phyloP scores from a whole-genome alignment of 2,113 vertebrate genomes.

The Mesitornis unicolor region DNA sequence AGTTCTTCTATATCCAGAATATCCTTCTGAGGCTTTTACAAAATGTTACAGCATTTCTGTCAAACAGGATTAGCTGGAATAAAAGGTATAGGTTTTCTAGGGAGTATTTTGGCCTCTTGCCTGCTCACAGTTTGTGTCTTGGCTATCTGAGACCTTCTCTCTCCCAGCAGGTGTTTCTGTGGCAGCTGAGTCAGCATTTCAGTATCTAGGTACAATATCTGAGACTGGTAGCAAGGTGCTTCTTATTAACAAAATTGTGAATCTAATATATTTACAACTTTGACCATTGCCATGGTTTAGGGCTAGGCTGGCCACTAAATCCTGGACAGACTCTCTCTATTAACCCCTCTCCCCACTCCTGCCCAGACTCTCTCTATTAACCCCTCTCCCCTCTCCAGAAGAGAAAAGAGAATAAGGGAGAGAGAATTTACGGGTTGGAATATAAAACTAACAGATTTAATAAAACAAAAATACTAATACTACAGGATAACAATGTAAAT shows the following conservation, averaged over 20 bases:
- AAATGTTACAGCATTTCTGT: accelerated
- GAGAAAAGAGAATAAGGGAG: too few species aligned
- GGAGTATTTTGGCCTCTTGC: neutral
- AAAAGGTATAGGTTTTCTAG: neutral
- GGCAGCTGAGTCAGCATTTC: neutral
- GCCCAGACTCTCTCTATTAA: too few species aligned
- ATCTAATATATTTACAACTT: neutral
- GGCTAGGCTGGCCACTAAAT: too few species aligned
- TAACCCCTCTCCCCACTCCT: too few species aligned
- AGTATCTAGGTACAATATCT: neutral
- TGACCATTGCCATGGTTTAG: too few species aligned
- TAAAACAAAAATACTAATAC: too few species aligned
- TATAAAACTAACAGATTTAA: too few species aligned
- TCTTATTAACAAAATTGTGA: neutral
- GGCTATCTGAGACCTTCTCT: neutral
- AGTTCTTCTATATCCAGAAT: neutral
- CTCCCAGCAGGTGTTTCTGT: neutral
- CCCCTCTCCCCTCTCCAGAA: too few species aligned
- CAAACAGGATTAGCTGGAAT: neutral
- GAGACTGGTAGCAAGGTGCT: neutral
- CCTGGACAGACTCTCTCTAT: too few species aligned
- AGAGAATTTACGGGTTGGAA: too few species aligned
- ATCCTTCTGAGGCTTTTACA: neutral
- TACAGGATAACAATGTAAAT: too few species aligned
- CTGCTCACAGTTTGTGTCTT: neutral